Conservation (phyloP, 2,797 vertebrate species). For the Hippocampus kuda region DNA sequence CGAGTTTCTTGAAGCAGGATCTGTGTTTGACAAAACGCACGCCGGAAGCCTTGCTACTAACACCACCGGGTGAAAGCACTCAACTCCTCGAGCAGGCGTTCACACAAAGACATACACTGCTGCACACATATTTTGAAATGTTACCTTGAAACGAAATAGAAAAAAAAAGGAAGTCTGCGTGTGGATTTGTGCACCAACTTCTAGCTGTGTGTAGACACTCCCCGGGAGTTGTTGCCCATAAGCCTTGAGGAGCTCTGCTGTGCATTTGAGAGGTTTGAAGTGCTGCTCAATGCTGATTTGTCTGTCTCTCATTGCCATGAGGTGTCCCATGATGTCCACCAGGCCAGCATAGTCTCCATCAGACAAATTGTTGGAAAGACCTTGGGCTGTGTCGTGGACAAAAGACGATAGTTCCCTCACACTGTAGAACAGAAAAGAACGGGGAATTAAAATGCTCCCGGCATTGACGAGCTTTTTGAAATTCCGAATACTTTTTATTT, state of each 20-base stretch:
- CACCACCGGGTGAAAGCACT: not conserved
- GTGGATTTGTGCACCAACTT: conserved; percentile 48
- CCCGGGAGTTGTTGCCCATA: conserved; percentile 67
- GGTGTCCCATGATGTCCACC: conserved; percentile 61
- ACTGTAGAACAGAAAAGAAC: conserved; percentile 31
- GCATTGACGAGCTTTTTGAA: not conserved
- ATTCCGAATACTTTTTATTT: not conserved
- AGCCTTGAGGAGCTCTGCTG: conserved; percentile 65
- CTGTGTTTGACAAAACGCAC: not conserved
- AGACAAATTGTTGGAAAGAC: conserved; percentile 56
- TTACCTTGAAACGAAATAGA: no score
- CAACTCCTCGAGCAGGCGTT: not conserved
- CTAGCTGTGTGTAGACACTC: conserved; percentile 60
- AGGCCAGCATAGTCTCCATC: conserved; percentile 60
- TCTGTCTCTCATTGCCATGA: conserved; percentile 62
- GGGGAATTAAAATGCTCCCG: not conserved
- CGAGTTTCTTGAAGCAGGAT: not conserved
- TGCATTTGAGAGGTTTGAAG: conserved; percentile 69
- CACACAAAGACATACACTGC: no score
- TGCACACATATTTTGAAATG: no score
- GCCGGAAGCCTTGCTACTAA: not conserved
- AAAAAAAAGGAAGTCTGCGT: not conserved
- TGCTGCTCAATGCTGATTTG: conserved; percentile 60
- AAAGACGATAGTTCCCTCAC: conserved; percentile 65
- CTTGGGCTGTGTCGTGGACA: conserved; percentile 57